Base-by-base conservation (phyloP, 2,888 invertebrate genomes). In the Zaprionus lineosus region DNA sequence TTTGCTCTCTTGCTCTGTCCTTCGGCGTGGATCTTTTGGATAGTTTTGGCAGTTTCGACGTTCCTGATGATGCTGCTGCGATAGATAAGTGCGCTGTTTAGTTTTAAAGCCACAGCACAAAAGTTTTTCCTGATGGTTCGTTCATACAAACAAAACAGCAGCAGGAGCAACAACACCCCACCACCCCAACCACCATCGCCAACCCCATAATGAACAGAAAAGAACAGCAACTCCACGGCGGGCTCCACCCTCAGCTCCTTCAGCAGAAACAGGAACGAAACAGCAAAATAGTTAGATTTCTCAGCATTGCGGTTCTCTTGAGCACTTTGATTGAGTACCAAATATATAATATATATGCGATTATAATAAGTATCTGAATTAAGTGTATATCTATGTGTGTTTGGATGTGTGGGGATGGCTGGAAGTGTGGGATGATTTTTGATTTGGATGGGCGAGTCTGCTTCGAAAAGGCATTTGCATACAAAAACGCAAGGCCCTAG, bases 71-170 rank as follows among this genome's bases (percentile, higher is more conserved):
- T 71, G 65, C 75, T 74, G 56, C 62, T 83, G n/a, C 83, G 56
- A 77, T 79, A 79, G 83, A 79, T 77, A 77, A 83, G 79, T 83
- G 69, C 69, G 69, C 83, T 77, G 83, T 77, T 77, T 72, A 77
- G 76, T 79, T 83, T 77, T 79, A 79, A 79, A 77, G 76, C 76
- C 83, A 83, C 76, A 79, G 79, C 73, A 79, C 52, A 72, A 83
- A 83, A 77, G 55, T 63, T 76, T 71, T 46, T 28, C 52, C 18
- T 24, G 53, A 50, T 63, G 62, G 33, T 40, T 29, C 43, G 40
- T 64, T 41, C 50, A 3, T 9, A 28, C 28, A 28, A 28, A 28
- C 28, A 28, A 28, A 28, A 9, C 28, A 28, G 28, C 28, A 28
- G 28, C 28, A n/a, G 14, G 3, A 31, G 31, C 11, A 31, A 3